These are phyloP conservation scores for Crocallis elinguaria DNA, from an alignment of 2,888 invertebrate genomes.

Conservation along the genomic window DNA sequence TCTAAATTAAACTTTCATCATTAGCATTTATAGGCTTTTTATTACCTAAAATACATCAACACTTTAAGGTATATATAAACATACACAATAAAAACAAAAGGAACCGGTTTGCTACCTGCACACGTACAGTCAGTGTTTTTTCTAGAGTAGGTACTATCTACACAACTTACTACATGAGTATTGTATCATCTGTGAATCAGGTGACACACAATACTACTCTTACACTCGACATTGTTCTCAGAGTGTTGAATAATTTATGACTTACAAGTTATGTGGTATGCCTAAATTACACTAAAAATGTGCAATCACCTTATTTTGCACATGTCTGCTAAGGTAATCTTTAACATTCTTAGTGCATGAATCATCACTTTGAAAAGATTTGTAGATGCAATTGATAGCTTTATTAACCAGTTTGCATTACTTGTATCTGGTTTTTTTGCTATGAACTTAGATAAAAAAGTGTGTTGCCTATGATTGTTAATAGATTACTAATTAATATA, in stretches of 20 bases:
- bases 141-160: conserved; percentile 39
- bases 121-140: conserved; percentile 18
- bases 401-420: conserved; percentile 19
- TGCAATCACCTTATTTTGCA: conserved; percentile 21
- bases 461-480: no score
- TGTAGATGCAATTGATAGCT: conserved; percentile 7
- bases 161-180: conserved; percentile 38
- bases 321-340: conserved; percentile 27
- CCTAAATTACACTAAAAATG: conserved; percentile 24
- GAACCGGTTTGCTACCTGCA: not conserved
- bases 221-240: conserved; percentile 56
- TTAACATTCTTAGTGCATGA: conserved; percentile 30
- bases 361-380: conserved; percentile 27
- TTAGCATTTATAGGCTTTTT: conserved; percentile 8
- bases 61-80: not conserved
- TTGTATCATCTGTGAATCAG: conserved; percentile 66
- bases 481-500: not conserved
- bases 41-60: conserved; percentile 4
- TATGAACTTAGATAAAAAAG: not conserved
- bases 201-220: conserved; percentile 62
- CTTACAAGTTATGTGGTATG: conserved; percentile 31
- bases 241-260: conserved; percentile 46
- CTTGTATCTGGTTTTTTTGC: conserved; percentile 10
- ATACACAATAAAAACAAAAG: not conserved
- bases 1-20: conserved; percentile 6